Base-by-base conservation (phyloP, 1,140 invertebrate species). In the Ips typographus region DNA sequence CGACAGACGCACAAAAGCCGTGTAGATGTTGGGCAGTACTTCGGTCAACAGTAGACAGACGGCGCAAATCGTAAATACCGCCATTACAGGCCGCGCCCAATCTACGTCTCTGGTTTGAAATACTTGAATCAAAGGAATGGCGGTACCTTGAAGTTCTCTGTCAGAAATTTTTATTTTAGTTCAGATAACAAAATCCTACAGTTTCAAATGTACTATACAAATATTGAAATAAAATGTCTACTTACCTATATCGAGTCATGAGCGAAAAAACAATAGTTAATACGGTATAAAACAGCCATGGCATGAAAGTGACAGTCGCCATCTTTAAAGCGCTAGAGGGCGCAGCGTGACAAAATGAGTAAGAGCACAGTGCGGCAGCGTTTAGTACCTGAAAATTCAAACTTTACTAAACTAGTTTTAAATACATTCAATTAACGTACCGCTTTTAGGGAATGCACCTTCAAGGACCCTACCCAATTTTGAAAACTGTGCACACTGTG, bases 11-110 rank as follows among this genome's bases (percentile, higher is more conserved):
- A 88, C 86, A 40, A 89, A 82, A 39, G 86, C 79, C 2, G 79
- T 79, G 71, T 87, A 88, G 0, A 87, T 79, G 70, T 84, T 77
- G 0, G 87, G 87, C 68, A 87, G 85, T 3, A 89, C 79, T 76
- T 89, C 87, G 3, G 87, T 83, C 64, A 88, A 80, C 0, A 86
- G 84, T 1, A 88, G 80, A 47, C 85, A 86, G 7, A 85, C 82
- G 1, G 85, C 84, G 0, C 85, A 81, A 2, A 89, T 84, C 0
- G 87, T 84, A 57, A 87, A 84, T 22, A 85, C 85, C 1, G 87
- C 86, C 57, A 88, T 82, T 1, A 86, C 82, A 1, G 86, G 85
- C 52, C 87, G 82, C 8, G 88, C 80, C 83, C 88, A 88, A 44
- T 83, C 83, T 0, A 88, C 84, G 49, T 85, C 82, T 51, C 83